phyloP scores from a whole-genome alignment of 2,888 invertebrate genomes.

The Leptarthrus brevirostris region DNA sequence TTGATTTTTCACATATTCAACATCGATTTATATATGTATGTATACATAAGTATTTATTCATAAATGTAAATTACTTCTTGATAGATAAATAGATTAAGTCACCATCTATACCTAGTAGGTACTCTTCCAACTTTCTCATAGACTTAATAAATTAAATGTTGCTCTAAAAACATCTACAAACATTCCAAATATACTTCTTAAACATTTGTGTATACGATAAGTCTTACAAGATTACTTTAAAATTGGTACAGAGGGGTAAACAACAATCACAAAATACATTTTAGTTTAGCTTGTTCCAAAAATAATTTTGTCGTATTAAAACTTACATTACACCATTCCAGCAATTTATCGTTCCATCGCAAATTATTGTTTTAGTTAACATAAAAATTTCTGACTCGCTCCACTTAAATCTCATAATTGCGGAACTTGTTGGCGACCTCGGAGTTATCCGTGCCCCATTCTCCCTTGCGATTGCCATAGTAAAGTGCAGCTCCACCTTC shows the following conservation, averaged over 20 bases:
- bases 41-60: slow-evolving; percentile 24
- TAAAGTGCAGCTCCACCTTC: slow-evolving; percentile 88
- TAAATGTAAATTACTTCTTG: too few relatives aligned
- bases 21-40: slow-evolving; percentile 34
- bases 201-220: slow-evolving; percentile 39
- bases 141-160: slow-evolving; percentile 3
- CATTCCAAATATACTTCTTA: slow-evolving; percentile 19
- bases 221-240: slow-evolving; percentile 53
- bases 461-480: slow-evolving; percentile 69
- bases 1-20: slow-evolving; percentile 59
- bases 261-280: slow-evolving; percentile 57
- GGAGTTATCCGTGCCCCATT: slow-evolving; percentile 81
- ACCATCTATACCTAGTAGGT: neutral
- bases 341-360: slow-evolving; percentile 50
- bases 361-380: slow-evolving; percentile 1
- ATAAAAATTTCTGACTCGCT: neutral
- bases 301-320: too few relatives aligned
- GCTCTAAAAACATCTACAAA: slow-evolving; percentile 19
- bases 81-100: neutral
- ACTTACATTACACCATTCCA: too few relatives aligned
- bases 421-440: slow-evolving; percentile 89
- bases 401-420: slow-evolving; percentile 88
- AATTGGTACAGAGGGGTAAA: slow-evolving; percentile 59
- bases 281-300: neutral
- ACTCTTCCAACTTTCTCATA: slow-evolving; percentile 4